Percentiles rank a stretch among this genome's conserved stretches.
Evolutionary conservation across 1,140 invertebrate genomes (phyloP).

Genomic region (Leptopilina boulardi): DNA sequence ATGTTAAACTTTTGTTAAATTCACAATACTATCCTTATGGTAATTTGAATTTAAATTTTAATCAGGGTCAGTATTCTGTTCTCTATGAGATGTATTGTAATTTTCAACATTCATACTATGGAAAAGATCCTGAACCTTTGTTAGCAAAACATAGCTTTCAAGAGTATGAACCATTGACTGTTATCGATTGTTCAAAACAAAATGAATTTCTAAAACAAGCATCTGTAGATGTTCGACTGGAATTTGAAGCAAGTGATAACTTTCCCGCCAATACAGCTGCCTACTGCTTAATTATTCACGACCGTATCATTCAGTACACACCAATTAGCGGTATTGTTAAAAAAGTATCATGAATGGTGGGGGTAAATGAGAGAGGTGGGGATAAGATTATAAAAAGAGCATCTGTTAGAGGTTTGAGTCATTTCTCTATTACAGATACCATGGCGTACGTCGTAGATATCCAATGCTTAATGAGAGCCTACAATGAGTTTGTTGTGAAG

Average conservation of each 20-base stretch:
- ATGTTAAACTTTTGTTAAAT: conserved; percentile 44
- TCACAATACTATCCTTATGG: conserved; percentile 40
- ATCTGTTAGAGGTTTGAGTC: no score
- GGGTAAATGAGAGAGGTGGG: neutral
- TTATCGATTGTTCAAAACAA: no score
- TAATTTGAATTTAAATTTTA: conserved; percentile 35
- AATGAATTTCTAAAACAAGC: conserved; percentile 30
- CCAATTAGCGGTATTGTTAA: no score
- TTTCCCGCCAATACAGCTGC: conserved; percentile 11
- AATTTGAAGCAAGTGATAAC: conserved; percentile 34
- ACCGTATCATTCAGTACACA: neutral
- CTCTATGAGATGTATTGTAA: conserved; percentile 33
- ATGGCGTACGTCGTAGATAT: neutral
- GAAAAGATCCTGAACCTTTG: conserved; percentile 7
- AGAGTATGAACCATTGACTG: neutral
- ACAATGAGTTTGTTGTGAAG: neutral
- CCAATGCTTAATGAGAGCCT: neutral
- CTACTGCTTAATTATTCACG: conserved; percentile 28
- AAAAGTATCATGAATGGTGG: neutral
- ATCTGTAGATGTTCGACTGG: conserved; percentile 36
- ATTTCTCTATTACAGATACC: neutral
- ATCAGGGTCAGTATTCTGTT: conserved; percentile 32
- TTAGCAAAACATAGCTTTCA: neutral
- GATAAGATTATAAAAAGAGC: neutral
- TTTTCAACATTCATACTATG: conserved; percentile 14